A percentile compares a stretch with the other conserved stretches of the same genome.
Conservation (phyloP, 1,140 invertebrate species). For the Protaetia brevitarsis region DNA sequence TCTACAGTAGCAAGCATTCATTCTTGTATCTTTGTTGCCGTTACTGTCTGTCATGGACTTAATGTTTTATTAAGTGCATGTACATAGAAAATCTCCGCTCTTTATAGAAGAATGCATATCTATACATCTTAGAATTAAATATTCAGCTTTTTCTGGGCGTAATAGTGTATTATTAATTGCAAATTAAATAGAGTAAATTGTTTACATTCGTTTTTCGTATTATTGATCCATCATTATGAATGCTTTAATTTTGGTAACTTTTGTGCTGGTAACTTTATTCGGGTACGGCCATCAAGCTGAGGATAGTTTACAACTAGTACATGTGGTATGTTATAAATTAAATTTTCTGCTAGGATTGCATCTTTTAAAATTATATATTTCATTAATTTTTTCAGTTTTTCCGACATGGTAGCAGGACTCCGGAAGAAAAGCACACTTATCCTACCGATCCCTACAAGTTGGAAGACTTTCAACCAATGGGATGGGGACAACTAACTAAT, state of each 20-base stretch:
- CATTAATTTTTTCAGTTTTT: constrained; percentile 32
- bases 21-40: not conserved
- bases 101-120: not conserved
- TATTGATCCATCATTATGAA: not conserved
- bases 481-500: constrained; percentile 41
- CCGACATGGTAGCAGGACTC: constrained; percentile 41
- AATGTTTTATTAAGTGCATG: not conserved
- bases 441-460: constrained; percentile 39
- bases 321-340: constrained; percentile 23
- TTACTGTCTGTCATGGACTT: not conserved
- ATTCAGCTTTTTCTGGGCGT: no score
- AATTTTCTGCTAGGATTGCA: not conserved
- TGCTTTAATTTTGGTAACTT: not conserved
- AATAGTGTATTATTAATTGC: not conserved
- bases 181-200: not conserved
- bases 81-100: not conserved
- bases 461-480: constrained; percentile 38
- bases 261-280: not conserved
- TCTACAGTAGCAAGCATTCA: no score
- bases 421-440: constrained; percentile 39
- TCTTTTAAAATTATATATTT: not conserved
- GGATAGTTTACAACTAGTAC: constrained; percentile 12
- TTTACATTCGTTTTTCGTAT: not conserved
- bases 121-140: not conserved
- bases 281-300: not conserved